Base-by-base conservation (phyloP, 2,113 vertebrate species). In the Passer domesticus region DNA sequence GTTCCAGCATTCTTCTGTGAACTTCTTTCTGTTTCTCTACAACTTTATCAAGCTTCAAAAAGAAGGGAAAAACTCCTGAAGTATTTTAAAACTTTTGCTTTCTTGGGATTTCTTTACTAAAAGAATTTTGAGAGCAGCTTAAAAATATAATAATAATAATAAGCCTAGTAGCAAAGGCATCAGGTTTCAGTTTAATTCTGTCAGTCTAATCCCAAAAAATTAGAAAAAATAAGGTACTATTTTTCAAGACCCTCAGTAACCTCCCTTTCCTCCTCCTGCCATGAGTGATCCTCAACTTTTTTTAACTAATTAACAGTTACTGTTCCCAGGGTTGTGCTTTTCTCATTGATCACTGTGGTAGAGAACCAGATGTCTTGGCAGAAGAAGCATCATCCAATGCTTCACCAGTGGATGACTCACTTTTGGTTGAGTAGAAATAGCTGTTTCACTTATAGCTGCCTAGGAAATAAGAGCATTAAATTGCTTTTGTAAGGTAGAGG, bases 21-120 rank as follows among this genome's bases (percentile, higher is more conserved):
- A 97, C 98, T 88, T 97, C 97, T 89, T 98, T 98, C 74, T 98
- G 98, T 90, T 98, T 98, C 96, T 98, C 97, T 92, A 98, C 88
- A 47, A 99, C 95, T 95, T 97, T 98, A 95, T 98, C 98, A 96
- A 99, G 95, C 99, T 99, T 76, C 69, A 95, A 97, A 95, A 92
- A 92, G 78, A 60, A 3, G 2, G 11, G 11, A 55, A 44, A 55
- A 75, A 21, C 35, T 87, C 84, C 23, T 91, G 66, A 92, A 96
- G 28, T 91, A 11, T 72, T 94, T 47, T 87, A 78, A 95, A 94
- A 68, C 37, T 87, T 21, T 72, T 68, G 53, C n/a, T 72, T 68
- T 27, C 55, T 90, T 64, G 55, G 43, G 16, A 23, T 69, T 70
- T 83, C 10, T 73, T 72, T 78, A 69, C 37, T 47, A 53, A 46